Evolutionary conservation across 2,113 vertebrate species (phyloP), one percentile per base, ranked within the genome.

Genomic region (Podarcis muralis): DNA sequence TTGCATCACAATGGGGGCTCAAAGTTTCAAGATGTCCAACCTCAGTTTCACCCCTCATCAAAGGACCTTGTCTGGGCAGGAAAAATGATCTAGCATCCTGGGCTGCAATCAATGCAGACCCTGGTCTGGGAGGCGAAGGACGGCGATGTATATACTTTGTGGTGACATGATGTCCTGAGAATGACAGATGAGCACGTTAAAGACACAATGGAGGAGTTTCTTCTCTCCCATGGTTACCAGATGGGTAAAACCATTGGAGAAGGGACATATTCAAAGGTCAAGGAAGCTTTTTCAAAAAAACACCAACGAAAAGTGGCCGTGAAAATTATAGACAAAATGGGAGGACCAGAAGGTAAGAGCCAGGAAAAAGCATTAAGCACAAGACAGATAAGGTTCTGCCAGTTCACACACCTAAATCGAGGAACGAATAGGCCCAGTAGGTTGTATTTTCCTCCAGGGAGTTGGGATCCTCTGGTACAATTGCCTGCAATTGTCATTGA

Each of bases 191-290:
- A 90, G 88, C 69, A 81, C 16, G 35, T 23, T 1, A 12, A 15
- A 71, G 48, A 90, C 91, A 94, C 91, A 86, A 96, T 96, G 96
- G 95, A 96, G 91, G 89, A 92, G 82, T 93, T 97, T 94, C 92
- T 97, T 86, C 92, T 96, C 83, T 93, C 94, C 94, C 95, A 94
- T 81, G 96, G 96, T 87, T 97, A 97, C 93, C 92, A 93, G 85
- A 92, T 97, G 71, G 95, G 96, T 83, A 95, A 96, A 92, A 97
- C 96, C 89, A 95, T 97, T 83, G 96, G 96, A 89, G 95, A 96
- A 96, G 97, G 96, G 79, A 96, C 90, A 30, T 97, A 97, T 90
- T 97, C 96, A 87, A 97, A 96, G 93, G 96, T 97, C 89, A 97
- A 97, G 92, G 96, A 97, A 89, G 97, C 96, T 72, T 96, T 96